Base-by-base conservation (phyloP, 2,888 invertebrate genomes). In the Orthonychiurus folsomi region DNA sequence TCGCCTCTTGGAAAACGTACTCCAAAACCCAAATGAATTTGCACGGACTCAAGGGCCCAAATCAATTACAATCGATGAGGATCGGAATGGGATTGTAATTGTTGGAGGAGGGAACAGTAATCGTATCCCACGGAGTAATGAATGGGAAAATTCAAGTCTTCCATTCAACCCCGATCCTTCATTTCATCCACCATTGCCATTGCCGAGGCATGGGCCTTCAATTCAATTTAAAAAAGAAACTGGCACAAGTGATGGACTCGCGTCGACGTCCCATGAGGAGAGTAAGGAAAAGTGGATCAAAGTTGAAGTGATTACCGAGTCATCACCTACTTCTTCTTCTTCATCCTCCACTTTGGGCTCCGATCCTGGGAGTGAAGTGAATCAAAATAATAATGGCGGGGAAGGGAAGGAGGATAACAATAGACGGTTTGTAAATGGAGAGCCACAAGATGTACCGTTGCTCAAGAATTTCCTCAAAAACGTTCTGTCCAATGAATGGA, bases 401-500 rank as follows among this genome's bases (percentile, higher is more conserved):
- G n/a, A 52, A 52, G n/a, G n/a, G 20, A 28, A 63, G 27, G 20
- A 62, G 53, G 63, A 52, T 59, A 66, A 66, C 66, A 67, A 64
- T 63, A 63, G 62, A 54, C 47, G 57, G 25, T 62, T 63, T 63
- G 52, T 20, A 3, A 56, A 50, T 50, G 61, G 62, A 25, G 60
- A 63, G 54, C 60, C 68, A 53, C 67, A 69, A 57, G 70, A 72
- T 69, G 62, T 69, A 64, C 71, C 72, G 61, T 68, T 72, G 65
- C 58, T 72, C 25, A 69, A 72, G 56, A 71, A 72, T 69, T 72
- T 72, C 62, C 66, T 72, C 27, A 71, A 72, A 70, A 72, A 71
- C 61, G 71, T 72, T 37, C 66, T 72, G 56, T 60, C 66, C 56
- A 69, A 66, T 68, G 72, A 71, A 65, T 68, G 71, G 65, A 66